Evolutionary conservation across 2,888 invertebrate species (phyloP).

Genomic region (Tromatobia lineatoria): DNA sequence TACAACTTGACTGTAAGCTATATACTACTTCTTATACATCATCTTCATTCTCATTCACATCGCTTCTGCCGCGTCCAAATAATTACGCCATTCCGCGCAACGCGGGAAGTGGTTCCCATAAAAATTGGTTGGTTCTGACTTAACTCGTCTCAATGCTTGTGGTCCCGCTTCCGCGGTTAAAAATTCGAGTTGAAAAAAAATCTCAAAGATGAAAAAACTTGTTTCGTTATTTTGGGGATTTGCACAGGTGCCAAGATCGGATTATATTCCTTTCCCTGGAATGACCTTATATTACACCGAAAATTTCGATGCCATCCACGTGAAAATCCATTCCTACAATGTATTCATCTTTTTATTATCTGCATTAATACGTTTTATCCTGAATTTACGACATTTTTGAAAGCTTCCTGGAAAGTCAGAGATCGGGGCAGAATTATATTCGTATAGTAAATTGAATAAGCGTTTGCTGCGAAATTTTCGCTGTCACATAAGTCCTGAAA

Average conservation of each 20-base stretch:
- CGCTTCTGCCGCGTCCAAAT: neutral
- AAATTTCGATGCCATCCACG: neutral
- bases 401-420: neutral
- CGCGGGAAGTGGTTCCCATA: constrained; percentile 26
- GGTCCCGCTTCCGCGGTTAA: constrained; percentile 41
- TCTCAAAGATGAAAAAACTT: neutral
- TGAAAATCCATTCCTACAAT: neutral
- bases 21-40: neutral
- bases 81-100: constrained; percentile 27
- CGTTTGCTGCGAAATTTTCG: neutral
- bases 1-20: neutral
- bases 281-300: neutral
- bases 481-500: constrained; percentile 4
- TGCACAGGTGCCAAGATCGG: constrained; percentile 38
- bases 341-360: constrained; percentile 6
- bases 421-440: neutral
- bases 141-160: constrained; percentile 20
- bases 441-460: constrained; percentile 3
- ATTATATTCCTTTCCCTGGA: neutral
- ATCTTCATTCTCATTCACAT: neutral
- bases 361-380: neutral
- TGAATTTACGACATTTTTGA: neutral
- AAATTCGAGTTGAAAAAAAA: constrained; percentile 39
- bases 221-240: constrained; percentile 30
- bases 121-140: constrained; percentile 39